A percentile compares a stretch with the other conserved stretches of the same genome.
phyloP scores from a whole-genome alignment of 1,140 invertebrate genomes.

The Lutraria rhynchaena region DNA sequence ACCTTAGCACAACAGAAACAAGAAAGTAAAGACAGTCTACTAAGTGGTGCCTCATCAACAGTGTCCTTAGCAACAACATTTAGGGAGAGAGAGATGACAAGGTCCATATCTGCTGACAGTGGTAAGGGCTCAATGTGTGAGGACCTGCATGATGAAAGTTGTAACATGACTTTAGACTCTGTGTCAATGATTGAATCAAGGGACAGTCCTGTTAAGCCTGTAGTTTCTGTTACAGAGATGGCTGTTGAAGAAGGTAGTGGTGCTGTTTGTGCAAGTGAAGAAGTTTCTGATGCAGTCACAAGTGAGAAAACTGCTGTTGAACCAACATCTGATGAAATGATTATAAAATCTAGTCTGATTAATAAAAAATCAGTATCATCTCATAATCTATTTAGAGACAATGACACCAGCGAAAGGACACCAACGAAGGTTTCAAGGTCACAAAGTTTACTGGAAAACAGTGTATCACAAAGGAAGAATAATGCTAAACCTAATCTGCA shows the following conservation, averaged over 20 bases:
- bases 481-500: slow-evolving; percentile 76
- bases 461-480: slow-evolving; percentile 56
- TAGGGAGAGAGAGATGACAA: slow-evolving; percentile 61
- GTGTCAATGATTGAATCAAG: slow-evolving; percentile 5
- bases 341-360: slow-evolving; percentile 5
- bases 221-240: neutral
- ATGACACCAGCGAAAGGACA: slow-evolving; percentile 22
- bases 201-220: slow-evolving; percentile 12
- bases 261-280: neutral
- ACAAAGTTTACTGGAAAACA: slow-evolving; percentile 67
- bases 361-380: slow-evolving; percentile 64
- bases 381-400: slow-evolving; percentile 55
- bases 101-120: slow-evolving; percentile 71
- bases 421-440: slow-evolving; percentile 62
- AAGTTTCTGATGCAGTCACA: neutral
- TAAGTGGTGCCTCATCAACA: slow-evolving; percentile 62
- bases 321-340: neutral
- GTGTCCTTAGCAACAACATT: slow-evolving; percentile 33
- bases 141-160: slow-evolving; percentile 34
- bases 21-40: slow-evolving; percentile 71
- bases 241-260: neutral
- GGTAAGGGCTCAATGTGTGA: slow-evolving; percentile 74
- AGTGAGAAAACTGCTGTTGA: neutral
- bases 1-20: slow-evolving; percentile 54
- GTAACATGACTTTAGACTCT: slow-evolving; percentile 33